phyloP scores from a whole-genome alignment of 2,797 vertebrate species.

The Lacerta viridis region DNA sequence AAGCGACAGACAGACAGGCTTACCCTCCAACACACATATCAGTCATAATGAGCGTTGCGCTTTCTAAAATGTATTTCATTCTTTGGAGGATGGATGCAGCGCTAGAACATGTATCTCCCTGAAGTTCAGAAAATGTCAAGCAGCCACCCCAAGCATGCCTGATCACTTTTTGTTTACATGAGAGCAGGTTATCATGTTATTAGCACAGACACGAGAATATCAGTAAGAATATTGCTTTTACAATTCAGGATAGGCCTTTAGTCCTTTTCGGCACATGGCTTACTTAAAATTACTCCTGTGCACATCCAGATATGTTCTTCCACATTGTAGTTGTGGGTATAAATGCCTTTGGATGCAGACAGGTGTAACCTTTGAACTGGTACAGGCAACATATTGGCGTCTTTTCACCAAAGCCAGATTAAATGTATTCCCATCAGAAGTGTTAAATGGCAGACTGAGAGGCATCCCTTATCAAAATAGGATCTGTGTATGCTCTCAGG shows the following conservation, averaged over 20 bases:
- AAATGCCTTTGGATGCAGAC: neutral
- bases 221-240: neutral
- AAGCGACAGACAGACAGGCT: neutral
- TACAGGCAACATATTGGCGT: neutral
- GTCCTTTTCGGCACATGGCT: neutral
- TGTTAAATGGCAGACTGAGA: too few relatives aligned
- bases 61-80: neutral
- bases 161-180: neutral
- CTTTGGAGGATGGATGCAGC: neutral
- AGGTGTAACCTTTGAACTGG: conserved; percentile 4
- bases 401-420: too few relatives aligned
- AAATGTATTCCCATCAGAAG: too few relatives aligned
- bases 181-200: neutral
- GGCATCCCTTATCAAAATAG: too few relatives aligned
- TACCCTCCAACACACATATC: too few relatives aligned
- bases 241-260: neutral
- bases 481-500: too few relatives aligned
- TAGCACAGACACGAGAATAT: neutral
- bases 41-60: neutral
- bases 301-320: neutral
- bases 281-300: neutral
- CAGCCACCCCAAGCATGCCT: neutral
- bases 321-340: neutral
- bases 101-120: too few relatives aligned
- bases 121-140: neutral